Evolutionary conservation across 2,888 invertebrate species (phyloP).

Genomic region (Tetragonisca angustula): DNA sequence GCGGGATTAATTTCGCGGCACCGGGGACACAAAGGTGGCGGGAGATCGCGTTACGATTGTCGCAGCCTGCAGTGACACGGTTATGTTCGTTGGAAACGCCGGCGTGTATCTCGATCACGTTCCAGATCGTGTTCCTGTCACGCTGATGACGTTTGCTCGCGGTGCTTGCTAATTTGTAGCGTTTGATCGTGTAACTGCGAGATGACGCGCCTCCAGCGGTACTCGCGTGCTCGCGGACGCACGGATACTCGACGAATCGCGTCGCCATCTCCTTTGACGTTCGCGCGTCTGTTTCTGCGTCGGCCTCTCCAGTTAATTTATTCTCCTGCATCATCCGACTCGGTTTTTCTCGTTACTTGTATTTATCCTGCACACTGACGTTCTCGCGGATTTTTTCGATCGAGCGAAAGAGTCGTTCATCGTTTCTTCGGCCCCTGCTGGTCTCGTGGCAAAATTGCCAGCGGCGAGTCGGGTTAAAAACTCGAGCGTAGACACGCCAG

Average conservation of each 20-base stretch:
- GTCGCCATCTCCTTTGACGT: conserved; percentile 2
- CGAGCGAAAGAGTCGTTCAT: conserved; percentile 25
- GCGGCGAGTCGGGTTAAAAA: conserved; percentile 58
- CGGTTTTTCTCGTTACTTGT: neutral
- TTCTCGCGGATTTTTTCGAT: conserved; percentile 10
- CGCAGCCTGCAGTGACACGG: conserved; percentile 18
- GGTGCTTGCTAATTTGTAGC: conserved; percentile 50
- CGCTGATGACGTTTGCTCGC: conserved; percentile 49
- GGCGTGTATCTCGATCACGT: conserved; percentile 33
- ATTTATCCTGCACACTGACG: neutral
- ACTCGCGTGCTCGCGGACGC: conserved; percentile 16
- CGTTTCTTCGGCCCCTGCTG: conserved; percentile 18
- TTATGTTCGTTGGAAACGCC: conserved; percentile 28
- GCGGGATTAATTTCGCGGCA: neutral
- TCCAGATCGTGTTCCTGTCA: conserved; percentile 51
- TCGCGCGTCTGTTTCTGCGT: neutral
- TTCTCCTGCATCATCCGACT: neutral
- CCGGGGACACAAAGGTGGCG: neutral
- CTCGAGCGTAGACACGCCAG: conserved; percentile 29
- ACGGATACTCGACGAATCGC: conserved; percentile 18
- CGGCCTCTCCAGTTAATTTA: too few species aligned
- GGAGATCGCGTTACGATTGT: neutral
- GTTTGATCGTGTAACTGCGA: conserved; percentile 53
- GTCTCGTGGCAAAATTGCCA: conserved; percentile 52
- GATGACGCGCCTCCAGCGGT: conserved; percentile 47